Evolutionary conservation across 2,113 vertebrate genomes (phyloP).

Genomic region (Climacteris rufus): DNA sequence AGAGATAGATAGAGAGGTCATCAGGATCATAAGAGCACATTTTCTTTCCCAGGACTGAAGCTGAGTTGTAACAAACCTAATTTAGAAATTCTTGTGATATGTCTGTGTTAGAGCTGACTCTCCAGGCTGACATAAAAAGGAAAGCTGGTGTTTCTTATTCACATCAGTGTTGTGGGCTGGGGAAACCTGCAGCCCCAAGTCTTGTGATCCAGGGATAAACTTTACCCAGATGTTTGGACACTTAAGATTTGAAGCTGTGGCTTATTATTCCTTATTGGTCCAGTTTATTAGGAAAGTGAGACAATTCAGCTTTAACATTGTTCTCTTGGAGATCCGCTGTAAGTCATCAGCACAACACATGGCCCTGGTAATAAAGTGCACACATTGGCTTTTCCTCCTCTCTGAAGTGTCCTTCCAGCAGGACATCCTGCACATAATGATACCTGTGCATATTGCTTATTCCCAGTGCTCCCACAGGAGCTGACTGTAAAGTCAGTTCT

Average conservation of each 20-base stretch:
- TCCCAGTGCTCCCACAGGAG: neutral
- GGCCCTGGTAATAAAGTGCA: accelerated
- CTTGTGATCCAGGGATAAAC: neutral
- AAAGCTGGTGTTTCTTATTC: neutral
- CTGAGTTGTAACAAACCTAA: neutral
- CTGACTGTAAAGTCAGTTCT: neutral
- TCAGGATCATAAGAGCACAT: neutral
- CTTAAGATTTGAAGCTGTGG: neutral
- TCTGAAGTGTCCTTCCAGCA: neutral
- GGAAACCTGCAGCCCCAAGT: neutral
- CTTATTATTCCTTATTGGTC: neutral
- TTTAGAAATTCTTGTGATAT: neutral
- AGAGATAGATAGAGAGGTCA: neutral
- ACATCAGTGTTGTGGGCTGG: neutral
- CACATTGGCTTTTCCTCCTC: neutral
- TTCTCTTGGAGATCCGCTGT: neutral
- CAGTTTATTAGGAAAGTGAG: neutral
- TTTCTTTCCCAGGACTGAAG: neutral
- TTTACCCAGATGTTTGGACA: neutral
- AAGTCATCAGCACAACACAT: neutral
- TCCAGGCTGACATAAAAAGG: neutral
- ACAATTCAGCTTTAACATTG: neutral
- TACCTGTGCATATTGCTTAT: neutral
- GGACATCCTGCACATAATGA: accelerated
- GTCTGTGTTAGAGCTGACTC: neutral